These are phyloP conservation scores for Drosophila pseudotakahashii DNA, from an alignment of 2,888 invertebrate species.

Conservation along the genomic window DNA sequence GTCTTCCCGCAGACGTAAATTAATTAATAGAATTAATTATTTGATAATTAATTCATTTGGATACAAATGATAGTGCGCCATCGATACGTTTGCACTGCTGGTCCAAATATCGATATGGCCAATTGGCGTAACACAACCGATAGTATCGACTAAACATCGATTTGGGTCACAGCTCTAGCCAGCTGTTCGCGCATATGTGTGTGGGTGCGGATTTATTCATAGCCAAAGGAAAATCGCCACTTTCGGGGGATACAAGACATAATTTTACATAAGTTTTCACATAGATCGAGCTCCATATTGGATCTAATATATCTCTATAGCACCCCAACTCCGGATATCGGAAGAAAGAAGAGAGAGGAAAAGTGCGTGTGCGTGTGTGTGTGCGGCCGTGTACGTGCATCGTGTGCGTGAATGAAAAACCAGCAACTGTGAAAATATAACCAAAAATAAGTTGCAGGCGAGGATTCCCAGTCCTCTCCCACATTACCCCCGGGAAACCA, in stretches of 20 bases:
- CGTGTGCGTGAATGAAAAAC: conserved; percentile 69
- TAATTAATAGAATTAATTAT: no score
- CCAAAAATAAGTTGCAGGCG: conserved; percentile 63
- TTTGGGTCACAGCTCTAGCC: conserved; percentile 10
- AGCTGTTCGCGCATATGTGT: conserved; percentile 62
- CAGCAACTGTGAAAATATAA: conserved; percentile 74
- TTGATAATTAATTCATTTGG: no score
- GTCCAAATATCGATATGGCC: no score
- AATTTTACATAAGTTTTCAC: conserved; percentile 42
- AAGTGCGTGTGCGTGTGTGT: conserved; percentile 48
- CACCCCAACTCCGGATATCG: background rate
- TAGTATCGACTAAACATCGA: background rate
- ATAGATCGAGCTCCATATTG: conserved; percentile 4
- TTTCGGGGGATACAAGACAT: conserved; percentile 32
- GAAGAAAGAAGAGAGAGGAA: conserved; percentile 4
- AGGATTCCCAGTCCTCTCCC: conserved; percentile 1
- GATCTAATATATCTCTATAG: background rate
- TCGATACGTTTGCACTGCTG: no score
- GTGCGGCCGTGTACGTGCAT: conserved; percentile 43
- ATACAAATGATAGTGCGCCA: no score
- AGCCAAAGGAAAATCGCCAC: conserved; percentile 45
- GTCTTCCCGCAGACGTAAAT: no score
- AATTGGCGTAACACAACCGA: background rate
- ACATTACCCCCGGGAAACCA: background rate
- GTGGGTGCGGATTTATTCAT: conserved; percentile 59